Conservation (phyloP, 2,113 vertebrate species). For the Passer montanus region DNA sequence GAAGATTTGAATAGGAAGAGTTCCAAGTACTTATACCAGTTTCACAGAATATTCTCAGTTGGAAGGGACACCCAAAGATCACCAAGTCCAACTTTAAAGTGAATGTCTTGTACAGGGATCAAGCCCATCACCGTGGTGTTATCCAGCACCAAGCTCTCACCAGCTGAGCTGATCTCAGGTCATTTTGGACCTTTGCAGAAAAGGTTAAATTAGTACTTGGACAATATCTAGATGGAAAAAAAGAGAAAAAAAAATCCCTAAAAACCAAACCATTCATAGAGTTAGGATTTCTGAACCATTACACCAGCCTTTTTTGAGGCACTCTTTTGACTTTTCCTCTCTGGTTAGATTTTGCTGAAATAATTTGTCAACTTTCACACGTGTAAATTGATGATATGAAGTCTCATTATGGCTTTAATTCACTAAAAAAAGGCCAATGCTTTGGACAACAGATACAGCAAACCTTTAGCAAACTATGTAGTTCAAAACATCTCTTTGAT, state of each 20-base stretch:
- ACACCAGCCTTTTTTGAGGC: neutral
- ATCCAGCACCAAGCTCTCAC: neutral
- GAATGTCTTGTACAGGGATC: neutral
- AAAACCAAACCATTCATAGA: neutral
- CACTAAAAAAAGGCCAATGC: neutral
- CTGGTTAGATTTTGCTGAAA: neutral
- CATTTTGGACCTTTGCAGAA: neutral
- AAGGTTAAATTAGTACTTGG: neutral
- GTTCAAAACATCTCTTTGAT: neutral
- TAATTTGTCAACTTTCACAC: neutral
- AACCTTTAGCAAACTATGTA: neutral
- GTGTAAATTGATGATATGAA: neutral
- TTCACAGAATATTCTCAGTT: neutral
- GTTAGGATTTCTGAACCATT: neutral
- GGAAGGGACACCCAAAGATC: neutral
- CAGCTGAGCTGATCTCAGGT: neutral
- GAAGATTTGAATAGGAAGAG: neutral
- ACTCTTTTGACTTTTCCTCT: neutral
- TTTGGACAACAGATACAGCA: neutral
- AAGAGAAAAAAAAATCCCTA: neutral
- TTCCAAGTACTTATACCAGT: neutral
- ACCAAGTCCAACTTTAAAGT: neutral
- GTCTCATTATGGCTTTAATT: neutral
- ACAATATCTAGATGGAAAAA: neutral
- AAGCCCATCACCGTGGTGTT: neutral